These are phyloP conservation scores for Eupithecia insigniata DNA, from an alignment of 2,888 invertebrate species.

Conservation along the genomic window DNA sequence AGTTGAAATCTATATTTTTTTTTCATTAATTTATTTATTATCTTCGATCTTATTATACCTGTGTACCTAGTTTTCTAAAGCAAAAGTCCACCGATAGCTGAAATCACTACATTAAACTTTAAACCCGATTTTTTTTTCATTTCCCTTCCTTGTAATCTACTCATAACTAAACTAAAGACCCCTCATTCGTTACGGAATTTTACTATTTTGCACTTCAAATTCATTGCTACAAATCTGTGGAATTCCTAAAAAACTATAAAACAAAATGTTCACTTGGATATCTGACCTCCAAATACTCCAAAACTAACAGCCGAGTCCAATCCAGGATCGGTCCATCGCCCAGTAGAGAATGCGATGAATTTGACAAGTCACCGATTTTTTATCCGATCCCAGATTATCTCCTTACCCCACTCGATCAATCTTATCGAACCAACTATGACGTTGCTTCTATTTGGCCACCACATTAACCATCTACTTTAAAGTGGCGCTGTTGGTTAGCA, in stretches of 20 bases:
- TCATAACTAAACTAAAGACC: neutral
- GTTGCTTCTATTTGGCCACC: conserved; percentile 40
- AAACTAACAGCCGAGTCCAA: conserved; percentile 62
- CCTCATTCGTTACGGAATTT: neutral
- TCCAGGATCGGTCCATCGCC: conserved; percentile 60
- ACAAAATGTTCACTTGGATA: conserved; percentile 3
- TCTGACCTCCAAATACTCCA: conserved; percentile 32
- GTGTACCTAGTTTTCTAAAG: neutral
- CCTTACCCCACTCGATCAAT: conserved; percentile 84
- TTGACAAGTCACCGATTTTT: conserved; percentile 84
- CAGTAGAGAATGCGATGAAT: conserved; percentile 78
- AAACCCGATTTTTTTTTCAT: neutral
- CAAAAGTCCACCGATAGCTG: neutral
- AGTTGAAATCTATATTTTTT: too few relatives aligned
- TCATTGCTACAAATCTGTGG: neutral
- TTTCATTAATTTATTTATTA: too few relatives aligned
- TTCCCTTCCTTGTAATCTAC: neutral
- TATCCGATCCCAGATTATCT: conserved; percentile 76
- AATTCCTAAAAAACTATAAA: neutral
- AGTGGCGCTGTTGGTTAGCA: neutral
- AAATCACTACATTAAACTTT: neutral
- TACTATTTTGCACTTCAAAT: neutral
- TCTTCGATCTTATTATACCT: neutral
- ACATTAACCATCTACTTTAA: neutral
- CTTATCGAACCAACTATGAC: conserved; percentile 77